Base-by-base conservation (phyloP, 2,888 invertebrate species). In the Coremacera marginata region DNA sequence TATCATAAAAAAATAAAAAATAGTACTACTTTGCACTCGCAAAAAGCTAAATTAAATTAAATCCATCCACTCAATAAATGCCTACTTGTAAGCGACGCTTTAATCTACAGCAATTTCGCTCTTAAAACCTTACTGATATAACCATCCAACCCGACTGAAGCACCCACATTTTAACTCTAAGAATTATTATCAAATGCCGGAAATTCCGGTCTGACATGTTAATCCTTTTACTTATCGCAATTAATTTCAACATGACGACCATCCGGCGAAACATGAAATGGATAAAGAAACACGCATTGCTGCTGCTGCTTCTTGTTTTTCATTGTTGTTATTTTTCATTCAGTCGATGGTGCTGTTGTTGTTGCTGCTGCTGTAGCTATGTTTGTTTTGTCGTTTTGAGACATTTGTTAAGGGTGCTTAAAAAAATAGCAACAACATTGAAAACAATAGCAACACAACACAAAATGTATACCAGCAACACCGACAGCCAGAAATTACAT, bases 171-270 rank as follows among this genome's bases (percentile, higher is more conserved):
- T 31, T 19, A 14, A 31, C 55, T 55, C 34, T 49, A 65, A 65
- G 83, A 87, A 86, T 84, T 84, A 86, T 86, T 77, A 81, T 78
- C 81, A 82, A 85, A 85, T 84, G 82, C 82, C 86, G 85, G 84
- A 86, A 86, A 84, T 84, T 84, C 84, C 85, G 81, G 82, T 85
- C 86, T 82, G 82, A 73, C 81, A 83, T 82, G 84, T 84, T 86
- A 87, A 87, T 86, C 85, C 84, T 83, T 83, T 86, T 82, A 86
- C 84, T 86, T 86, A 85, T 84, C 82, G 84, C 87, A 86, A 87
- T 87, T 87, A 87, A 86, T 87, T 87, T 86, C 86, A 86, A 67
- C 67, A 74, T 55, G 74, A 67, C 55, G 65, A 52, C 44, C 62
- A 62, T 83, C 84, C 84, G 84, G 84, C 34, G 34, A 3, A 62